Evolutionary conservation across 2,888 invertebrate species (phyloP), one percentile per base, ranked within the genome.

Genomic region (Phalangium opilio): DNA sequence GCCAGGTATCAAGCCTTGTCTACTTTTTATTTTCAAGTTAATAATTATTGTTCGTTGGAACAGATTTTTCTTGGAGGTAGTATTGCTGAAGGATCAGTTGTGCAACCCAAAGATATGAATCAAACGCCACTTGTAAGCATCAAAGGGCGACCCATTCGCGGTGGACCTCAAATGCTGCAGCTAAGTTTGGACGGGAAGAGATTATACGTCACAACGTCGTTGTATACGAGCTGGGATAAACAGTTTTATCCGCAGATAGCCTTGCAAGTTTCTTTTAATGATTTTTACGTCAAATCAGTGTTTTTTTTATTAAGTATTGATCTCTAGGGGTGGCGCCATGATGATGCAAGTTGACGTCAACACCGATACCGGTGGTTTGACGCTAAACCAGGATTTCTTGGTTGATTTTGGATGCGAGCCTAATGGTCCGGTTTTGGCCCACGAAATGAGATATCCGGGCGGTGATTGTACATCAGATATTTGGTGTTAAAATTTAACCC

Each of bases 401-500:
- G 78, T 96, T 21, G 86, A 96, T 70, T 96, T 93, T 68, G 86
- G 83, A 1, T 68, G 72, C 27, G 87, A 89, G 60, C 86, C 87
- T 10, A 76, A 81, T 61, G 95, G 95, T 1, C 83, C 93, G 2
- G 73, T 80, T 4, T 59, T 93, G 55, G 87, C 91, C 3, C 96
- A 96, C 66, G 96, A 98, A 71, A 89, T 91, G 76, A 79, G 95
- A 78, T 93, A 91, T 65, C 91, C 91, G 2, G 93, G 91, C n/a
- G 93, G 93, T 20, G 93, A 95, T 66, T 91, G 91, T 62, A 87
- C 90, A 3, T 91, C 91, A 0, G 93, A 95, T 60, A 93, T 95
- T 67, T 90, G 86, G 85, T 64, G 86, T 21, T 59, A 43, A 55
- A n/a, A n/a, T n/a, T n/a, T n/a, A n/a, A n/a, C n/a, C n/a, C n/a